Conservation (phyloP, 2,797 vertebrate genomes). For the Apodemus agrarius region DNA sequence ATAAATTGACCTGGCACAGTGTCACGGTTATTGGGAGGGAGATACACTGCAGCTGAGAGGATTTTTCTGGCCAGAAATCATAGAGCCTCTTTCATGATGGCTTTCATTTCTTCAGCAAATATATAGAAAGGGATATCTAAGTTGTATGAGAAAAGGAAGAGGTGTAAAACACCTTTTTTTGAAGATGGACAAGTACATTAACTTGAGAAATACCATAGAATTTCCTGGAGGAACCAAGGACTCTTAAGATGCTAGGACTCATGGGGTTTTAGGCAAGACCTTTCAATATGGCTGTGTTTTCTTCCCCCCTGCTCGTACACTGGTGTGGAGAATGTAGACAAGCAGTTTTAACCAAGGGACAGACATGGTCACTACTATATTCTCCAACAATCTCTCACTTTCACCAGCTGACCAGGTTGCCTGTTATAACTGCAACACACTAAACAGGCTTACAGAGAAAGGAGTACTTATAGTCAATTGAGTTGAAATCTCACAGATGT, state of each 20-base stretch:
- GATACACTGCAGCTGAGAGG: neutral
- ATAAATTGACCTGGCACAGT: neutral
- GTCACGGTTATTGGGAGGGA: neutral
- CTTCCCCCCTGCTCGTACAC: neutral
- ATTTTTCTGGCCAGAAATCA: neutral
- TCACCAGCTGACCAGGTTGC: neutral
- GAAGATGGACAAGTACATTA: neutral
- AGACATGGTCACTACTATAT: conserved; percentile 16
- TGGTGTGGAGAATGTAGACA: neutral
- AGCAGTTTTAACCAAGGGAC: neutral
- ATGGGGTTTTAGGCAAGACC: neutral
- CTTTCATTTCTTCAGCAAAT: neutral
- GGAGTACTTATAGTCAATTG: conserved; percentile 44
- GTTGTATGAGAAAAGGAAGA: neutral
- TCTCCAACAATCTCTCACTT: conserved; percentile 30
- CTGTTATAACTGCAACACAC: neutral
- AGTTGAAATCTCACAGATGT: conserved; percentile 51
- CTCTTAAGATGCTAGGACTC: neutral
- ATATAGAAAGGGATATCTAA: neutral
- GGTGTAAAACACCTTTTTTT: neutral
- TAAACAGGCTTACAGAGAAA: neutral
- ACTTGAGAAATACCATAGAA: neutral
- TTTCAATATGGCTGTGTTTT: neutral
- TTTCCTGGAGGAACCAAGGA: neutral
- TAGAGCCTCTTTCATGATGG: neutral